Evolutionary conservation across 2,797 vertebrate species (phyloP), one percentile per base, ranked within the genome.

Genomic region (Labeo calbasu): DNA sequence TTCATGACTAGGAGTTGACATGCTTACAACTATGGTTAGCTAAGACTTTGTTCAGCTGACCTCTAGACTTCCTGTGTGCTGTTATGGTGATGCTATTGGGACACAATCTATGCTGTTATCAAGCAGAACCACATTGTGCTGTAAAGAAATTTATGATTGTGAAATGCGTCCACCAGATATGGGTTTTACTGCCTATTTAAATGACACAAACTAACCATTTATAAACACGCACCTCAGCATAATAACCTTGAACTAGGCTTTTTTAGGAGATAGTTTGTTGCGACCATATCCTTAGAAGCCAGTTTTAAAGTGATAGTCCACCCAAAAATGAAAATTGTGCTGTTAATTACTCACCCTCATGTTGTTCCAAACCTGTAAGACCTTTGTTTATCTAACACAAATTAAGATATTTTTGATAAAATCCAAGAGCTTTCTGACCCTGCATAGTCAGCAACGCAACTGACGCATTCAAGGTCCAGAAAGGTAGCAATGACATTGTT

Each of bases 11-110:
- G 71, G 50, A 46, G 80, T 70, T 85, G 63, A 77, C n/a, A 70
- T 51, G 9, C 65, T 51, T 59, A 19, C 63, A 51, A 81, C 84
- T 69, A 36, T 71, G 46, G 80, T 88, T 85, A 84, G 88, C 86
- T 57, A 88, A 89, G 84, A 79, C 88, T 66, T 79, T 89, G 83
- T 89, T 70, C 87, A 78, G 75, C 92, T 90, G 90, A 93, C 92
- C 88, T 91, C 93, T 82, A 89, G 76, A 91, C 90, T 88, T 87
- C 84, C 65, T 88, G 55, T 84, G 48, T 88, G 86, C 86, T 89
- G 90, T 92, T 92, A 57, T 77, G 40, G 46, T 5, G 17, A 66
- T 46, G 81, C 71, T 75, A 4, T 55, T 76, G 59, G 73, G 66
- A 84, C 77, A 87, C 55, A 63, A 86, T 86, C n/a, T 77, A 66